phyloP scores from a whole-genome alignment of 1,140 invertebrate genomes.

The Dendrolimus kikuchii region DNA sequence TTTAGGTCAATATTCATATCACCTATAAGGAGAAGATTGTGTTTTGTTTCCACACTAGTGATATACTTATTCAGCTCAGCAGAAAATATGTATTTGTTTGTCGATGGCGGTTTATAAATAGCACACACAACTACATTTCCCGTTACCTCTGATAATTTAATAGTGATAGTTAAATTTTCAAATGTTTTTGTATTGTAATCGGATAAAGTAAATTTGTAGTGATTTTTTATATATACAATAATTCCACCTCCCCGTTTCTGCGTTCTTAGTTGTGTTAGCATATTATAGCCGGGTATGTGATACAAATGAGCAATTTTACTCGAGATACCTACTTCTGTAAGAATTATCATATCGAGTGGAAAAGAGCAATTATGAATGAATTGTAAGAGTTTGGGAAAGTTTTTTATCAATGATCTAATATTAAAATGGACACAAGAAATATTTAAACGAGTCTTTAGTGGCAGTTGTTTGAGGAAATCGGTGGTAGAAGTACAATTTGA shows the following conservation, averaged over 20 bases:
- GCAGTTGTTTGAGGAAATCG: constrained; percentile 16
- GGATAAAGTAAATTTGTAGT: constrained; percentile 20
- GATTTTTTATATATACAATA: constrained; percentile 23
- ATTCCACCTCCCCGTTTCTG: constrained; percentile 25
- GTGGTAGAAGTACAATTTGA: constrained; percentile 17
- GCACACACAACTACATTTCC: constrained; percentile 16
- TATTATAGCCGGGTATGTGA: constrained; percentile 27
- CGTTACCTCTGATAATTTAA: too few species aligned
- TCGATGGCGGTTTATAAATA: constrained; percentile 28
- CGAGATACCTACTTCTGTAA: constrained; percentile 28
- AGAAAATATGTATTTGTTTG: constrained; percentile 22
- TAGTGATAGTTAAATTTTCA: constrained; percentile 14
- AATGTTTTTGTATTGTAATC: constrained; percentile 13
- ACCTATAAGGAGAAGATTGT: constrained; percentile 22
- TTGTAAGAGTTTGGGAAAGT: constrained; percentile 20
- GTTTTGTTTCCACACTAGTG: constrained; percentile 13
- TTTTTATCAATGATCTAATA: constrained; percentile 25
- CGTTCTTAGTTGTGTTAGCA: constrained; percentile 21
- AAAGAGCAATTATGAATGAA: constrained; percentile 13
- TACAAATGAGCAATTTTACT: constrained; percentile 15
- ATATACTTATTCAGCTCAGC: constrained; percentile 20
- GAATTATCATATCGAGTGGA: constrained; percentile 24
- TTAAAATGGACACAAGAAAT: constrained; percentile 22
- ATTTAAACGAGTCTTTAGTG: constrained; percentile 5
- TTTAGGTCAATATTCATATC: constrained; percentile 34